Percentiles rank a stretch among this genome's conserved stretches.
phyloP scores from a whole-genome alignment of 1,140 invertebrate species.

The Camponotus floridanus region DNA sequence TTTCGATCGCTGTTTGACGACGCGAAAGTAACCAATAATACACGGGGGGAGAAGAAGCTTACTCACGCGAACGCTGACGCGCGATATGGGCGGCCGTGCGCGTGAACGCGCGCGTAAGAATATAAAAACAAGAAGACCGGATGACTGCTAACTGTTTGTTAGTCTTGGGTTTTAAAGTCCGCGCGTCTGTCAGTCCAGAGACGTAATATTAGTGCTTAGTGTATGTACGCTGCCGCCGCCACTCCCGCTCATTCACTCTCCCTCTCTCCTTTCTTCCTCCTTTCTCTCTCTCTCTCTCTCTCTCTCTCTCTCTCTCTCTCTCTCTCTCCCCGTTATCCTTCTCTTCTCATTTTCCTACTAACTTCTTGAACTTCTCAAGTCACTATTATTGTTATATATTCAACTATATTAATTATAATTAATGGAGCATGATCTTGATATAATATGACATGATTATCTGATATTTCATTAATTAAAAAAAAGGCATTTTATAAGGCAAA shows the following conservation, averaged over 20 bases:
- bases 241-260: slow-evolving; percentile 77
- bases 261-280: slow-evolving; percentile 67
- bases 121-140: slow-evolving; percentile 86
- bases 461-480: too few species aligned
- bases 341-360: slow-evolving; percentile 17
- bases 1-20: slow-evolving; percentile 61
- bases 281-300: slow-evolving; percentile 69
- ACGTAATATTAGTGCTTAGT: slow-evolving; percentile 86
- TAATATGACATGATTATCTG: too few species aligned
- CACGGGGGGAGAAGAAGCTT: background rate
- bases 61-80: slow-evolving; percentile 63
- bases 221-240: slow-evolving; percentile 79
- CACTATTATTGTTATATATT: background rate
- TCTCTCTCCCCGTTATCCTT: slow-evolving; percentile 64
- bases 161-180: slow-evolving; percentile 86
- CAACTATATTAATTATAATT: background rate
- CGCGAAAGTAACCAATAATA: slow-evolving; percentile 57
- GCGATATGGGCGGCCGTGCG: slow-evolving; percentile 73
- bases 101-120: slow-evolving; percentile 78
- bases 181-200: slow-evolving; percentile 85
- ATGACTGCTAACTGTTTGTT: slow-evolving; percentile 87
- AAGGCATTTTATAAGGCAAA: too few species aligned
- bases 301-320: slow-evolving; percentile 68
- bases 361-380: background rate
- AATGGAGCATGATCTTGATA: too few species aligned